Percentiles rank a stretch among this genome's conserved stretches.
phyloP scores from a whole-genome alignment of 2,113 vertebrate genomes.

The Brachyhypopomus gauderio region DNA sequence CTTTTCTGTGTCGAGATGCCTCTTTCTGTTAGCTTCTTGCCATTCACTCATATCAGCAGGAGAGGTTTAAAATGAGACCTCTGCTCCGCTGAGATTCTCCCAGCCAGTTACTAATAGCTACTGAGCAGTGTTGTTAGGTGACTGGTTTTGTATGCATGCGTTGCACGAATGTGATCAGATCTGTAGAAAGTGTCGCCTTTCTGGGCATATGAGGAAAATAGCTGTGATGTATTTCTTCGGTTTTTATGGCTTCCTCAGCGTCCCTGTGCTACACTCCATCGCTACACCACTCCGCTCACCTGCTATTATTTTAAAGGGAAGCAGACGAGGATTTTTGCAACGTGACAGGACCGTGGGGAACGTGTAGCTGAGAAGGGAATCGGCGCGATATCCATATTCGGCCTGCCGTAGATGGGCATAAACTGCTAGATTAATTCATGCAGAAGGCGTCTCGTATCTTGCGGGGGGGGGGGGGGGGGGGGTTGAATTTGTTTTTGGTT shows the following conservation, averaged over 20 bases:
- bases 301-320: conserved; percentile 24
- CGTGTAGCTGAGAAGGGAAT: conserved; percentile 8
- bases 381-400: background rate
- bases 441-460: background rate
- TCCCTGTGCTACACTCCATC: background rate
- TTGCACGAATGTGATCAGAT: background rate
- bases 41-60: conserved; percentile 27
- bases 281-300: conserved; percentile 15
- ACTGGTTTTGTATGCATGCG: background rate
- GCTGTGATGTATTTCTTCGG: background rate
- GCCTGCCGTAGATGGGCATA: conserved; percentile 15
- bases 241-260: background rate
- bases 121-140: background rate
- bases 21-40: conserved; percentile 29
- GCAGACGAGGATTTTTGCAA: conserved; percentile 2
- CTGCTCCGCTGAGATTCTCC: background rate
- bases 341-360: conserved; percentile 9
- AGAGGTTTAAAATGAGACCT: conserved; percentile 13
- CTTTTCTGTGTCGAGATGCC: conserved; percentile 27
- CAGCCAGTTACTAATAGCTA: conserved; percentile 2
- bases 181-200: background rate
- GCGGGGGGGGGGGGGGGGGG: background rate
- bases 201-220: background rate
- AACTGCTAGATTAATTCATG: conserved; percentile 14
- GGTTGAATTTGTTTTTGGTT: conserved; percentile 50